Evolutionary conservation across 2,888 invertebrate genomes (phyloP).

Genomic region (Anodontia alba): DNA sequence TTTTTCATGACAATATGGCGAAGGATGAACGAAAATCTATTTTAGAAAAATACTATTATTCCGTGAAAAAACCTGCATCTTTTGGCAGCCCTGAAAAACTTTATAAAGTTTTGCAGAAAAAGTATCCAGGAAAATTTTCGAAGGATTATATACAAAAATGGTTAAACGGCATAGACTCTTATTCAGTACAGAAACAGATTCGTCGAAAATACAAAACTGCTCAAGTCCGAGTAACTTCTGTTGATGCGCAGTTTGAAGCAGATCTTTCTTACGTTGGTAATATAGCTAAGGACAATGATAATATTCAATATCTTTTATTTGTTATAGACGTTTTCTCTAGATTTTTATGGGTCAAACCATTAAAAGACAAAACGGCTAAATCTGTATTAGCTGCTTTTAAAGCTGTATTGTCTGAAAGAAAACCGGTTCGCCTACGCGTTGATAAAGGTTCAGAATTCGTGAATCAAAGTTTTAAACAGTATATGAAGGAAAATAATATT

Average conservation of each 20-base stretch:
- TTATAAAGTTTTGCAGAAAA: neutral
- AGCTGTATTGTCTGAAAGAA: neutral
- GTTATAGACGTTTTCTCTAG: neutral
- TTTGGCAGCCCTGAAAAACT: neutral
- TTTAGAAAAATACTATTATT: neutral
- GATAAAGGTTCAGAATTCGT: conserved; percentile 23
- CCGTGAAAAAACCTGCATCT: neutral
- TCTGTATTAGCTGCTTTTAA: neutral
- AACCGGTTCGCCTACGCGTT: no score
- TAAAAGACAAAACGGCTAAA: no score
- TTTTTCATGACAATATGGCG: no score
- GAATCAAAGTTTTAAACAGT: neutral
- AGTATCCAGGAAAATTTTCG: neutral
- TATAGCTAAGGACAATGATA: neutral
- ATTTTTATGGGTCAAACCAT: neutral
- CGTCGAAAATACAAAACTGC: neutral
- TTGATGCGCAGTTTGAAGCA: neutral
- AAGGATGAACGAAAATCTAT: neutral
- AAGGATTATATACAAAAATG: neutral
- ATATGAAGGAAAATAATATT: neutral
- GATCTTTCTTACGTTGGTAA: neutral
- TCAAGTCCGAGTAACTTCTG: neutral
- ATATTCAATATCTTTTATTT: neutral
- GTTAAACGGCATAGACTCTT: neutral
- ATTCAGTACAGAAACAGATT: neutral